Conservation (phyloP, 2,113 vertebrate species). For the Chlorocebus sabaeus region DNA sequence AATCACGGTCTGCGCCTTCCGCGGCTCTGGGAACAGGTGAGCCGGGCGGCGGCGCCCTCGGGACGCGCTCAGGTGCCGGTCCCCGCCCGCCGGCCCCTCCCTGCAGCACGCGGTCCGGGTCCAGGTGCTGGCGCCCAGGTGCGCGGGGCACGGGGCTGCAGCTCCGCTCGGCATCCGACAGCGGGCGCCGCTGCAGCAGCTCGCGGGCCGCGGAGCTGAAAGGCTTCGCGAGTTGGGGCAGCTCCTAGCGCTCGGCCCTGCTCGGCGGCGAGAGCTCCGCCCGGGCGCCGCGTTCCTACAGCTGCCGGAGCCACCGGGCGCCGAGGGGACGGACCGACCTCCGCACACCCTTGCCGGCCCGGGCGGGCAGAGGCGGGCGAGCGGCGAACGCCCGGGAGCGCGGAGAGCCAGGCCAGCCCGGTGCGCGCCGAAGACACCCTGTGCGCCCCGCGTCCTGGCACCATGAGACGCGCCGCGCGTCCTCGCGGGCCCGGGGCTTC, state of each 20-base stretch:
- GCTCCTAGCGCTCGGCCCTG: conserved; percentile 48
- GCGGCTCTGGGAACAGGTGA: conserved; percentile 24
- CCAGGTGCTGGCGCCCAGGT: conserved; percentile 71
- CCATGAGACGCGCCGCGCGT: conserved; percentile 43
- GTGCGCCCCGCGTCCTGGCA: conserved; percentile 46
- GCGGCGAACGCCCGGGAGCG: neutral
- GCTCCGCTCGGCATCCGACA: conserved; percentile 60
- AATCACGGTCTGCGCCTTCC: neutral
- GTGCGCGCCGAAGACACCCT: conserved; percentile 17
- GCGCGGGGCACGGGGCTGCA: conserved; percentile 60
- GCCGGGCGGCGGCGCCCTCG: neutral
- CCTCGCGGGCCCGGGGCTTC: neutral
- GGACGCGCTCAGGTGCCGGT: neutral
- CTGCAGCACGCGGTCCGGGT: neutral
- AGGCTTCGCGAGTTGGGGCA: conserved; percentile 49
- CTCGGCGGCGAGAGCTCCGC: conserved; percentile 10
- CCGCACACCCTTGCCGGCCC: neutral
- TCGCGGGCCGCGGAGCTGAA: neutral
- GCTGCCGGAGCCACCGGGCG: neutral
- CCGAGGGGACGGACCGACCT: neutral
- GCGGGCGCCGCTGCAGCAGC: conserved; percentile 73
- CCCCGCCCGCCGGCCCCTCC: neutral
- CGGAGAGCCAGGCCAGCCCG: neutral
- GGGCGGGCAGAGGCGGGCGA: neutral
- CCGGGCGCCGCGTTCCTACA: neutral